phyloP scores from a whole-genome alignment of 2,888 invertebrate species.

The Lasius fuliginosus region DNA sequence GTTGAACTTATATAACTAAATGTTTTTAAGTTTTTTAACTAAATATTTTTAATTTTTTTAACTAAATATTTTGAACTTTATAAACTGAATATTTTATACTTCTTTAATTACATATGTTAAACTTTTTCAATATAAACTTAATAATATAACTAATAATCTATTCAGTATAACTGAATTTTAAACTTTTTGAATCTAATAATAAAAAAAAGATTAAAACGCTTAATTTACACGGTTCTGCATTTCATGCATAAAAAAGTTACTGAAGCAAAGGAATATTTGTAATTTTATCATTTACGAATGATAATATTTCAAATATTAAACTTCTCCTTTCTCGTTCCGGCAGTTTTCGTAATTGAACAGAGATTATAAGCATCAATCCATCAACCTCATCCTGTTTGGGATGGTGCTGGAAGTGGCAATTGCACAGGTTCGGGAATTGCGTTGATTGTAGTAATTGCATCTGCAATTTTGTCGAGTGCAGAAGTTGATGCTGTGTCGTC shows the following conservation, averaged over 20 bases:
- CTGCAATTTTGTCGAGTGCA: neutral
- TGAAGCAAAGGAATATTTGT: neutral
- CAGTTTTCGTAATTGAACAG: neutral
- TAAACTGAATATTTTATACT: neutral
- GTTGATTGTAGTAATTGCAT: neutral
- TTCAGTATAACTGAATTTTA: neutral
- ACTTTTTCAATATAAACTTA: neutral
- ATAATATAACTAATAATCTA: too few species aligned
- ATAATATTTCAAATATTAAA: neutral
- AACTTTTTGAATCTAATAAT: neutral
- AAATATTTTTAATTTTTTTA: too few species aligned
- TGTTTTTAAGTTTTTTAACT: too few species aligned
- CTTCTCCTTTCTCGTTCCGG: neutral
- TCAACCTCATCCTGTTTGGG: neutral
- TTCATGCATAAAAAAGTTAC: neutral
- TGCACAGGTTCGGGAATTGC: neutral
- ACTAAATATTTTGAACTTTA: too few species aligned
- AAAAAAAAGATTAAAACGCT: neutral
- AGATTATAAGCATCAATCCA: neutral
- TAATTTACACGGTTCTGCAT: neutral
- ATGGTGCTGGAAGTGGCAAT: conserved; percentile 3
- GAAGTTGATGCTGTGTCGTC: neutral
- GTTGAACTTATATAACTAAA: too few species aligned
- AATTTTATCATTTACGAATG: neutral
- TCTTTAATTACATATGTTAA: neutral